phyloP scores from a whole-genome alignment of 2,888 invertebrate genomes.

The Ennomos quercinarius region DNA sequence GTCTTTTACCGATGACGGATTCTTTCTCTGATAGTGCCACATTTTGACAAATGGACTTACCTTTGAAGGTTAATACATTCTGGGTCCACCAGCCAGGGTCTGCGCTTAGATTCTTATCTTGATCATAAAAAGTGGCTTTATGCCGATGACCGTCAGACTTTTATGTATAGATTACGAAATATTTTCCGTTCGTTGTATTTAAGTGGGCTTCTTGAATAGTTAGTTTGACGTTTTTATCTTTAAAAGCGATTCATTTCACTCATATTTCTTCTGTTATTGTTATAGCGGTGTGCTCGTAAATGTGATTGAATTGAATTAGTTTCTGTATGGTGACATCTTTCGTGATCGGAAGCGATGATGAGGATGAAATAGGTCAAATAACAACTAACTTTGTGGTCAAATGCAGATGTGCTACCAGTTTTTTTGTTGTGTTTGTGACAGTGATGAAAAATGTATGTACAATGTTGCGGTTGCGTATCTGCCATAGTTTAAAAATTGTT shows the following conservation, averaged over 20 bases:
- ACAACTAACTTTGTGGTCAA: too few species aligned
- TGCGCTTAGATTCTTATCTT: conserved; percentile 69
- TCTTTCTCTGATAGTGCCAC: conserved; percentile 73
- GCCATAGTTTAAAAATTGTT: too few species aligned
- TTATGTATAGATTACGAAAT: conserved; percentile 36
- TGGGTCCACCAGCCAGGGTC: conserved; percentile 51
- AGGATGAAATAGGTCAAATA: neutral
- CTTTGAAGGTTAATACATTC: conserved; percentile 64
- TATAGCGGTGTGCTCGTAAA: neutral
- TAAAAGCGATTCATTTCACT: conserved; percentile 19
- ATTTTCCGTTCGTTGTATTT: conserved; percentile 16
- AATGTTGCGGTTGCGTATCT: too few species aligned
- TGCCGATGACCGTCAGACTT: conserved; percentile 39
- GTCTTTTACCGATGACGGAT: conserved; percentile 75
- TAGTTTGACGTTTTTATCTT: conserved; percentile 24
- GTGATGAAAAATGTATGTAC: too few species aligned
- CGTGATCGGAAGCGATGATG: neutral
- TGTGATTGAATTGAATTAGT: neutral
- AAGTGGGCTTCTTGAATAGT: conserved; percentile 21
- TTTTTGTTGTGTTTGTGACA: too few species aligned
- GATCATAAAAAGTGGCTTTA: conserved; percentile 31
- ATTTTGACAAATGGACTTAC: conserved; percentile 81
- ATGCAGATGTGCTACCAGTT: too few species aligned
- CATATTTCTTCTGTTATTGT: conserved; percentile 20
- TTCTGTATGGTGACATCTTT: neutral